These are phyloP conservation scores for Gonatopus flavifemur DNA, from an alignment of 1,140 invertebrate genomes.

Conservation along the genomic window DNA sequence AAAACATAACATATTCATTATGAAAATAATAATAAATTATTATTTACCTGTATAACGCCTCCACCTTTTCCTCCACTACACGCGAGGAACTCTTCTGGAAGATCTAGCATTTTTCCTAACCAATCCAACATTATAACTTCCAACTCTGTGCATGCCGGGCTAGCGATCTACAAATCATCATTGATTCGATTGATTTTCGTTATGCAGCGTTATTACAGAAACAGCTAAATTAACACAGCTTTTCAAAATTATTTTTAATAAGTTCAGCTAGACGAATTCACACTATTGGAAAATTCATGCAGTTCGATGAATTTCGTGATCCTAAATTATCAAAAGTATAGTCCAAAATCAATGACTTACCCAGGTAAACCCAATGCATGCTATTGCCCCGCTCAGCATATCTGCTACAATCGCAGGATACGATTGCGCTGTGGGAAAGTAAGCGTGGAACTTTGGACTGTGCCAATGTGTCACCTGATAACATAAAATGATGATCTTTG, in stretches of 20 bases:
- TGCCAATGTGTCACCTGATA: constrained; percentile 92
- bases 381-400: constrained; percentile 92
- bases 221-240: too few species aligned
- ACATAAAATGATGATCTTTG: too few species aligned
- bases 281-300: too few species aligned
- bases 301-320: too few species aligned
- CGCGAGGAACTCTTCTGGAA: constrained; percentile 87
- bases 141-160: constrained; percentile 95
- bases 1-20: too few species aligned
- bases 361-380: constrained; percentile 88
- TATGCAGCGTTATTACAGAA: too few species aligned
- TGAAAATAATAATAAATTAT: not conserved
- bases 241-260: not conserved
- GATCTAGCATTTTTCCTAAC: constrained; percentile 91
- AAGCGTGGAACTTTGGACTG: constrained; percentile 95
- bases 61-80: constrained; percentile 81
- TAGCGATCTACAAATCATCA: constrained; percentile 72
- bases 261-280: too few species aligned
- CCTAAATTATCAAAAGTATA: too few species aligned
- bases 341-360: too few species aligned
- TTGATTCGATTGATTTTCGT: not conserved
- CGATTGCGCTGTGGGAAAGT: constrained; percentile 95
- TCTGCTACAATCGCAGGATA: constrained; percentile 94
- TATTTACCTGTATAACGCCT: constrained; percentile 81
- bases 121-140: constrained; percentile 98